phyloP scores from a whole-genome alignment of 2,113 vertebrate species.

The Sebastes fasciatus region DNA sequence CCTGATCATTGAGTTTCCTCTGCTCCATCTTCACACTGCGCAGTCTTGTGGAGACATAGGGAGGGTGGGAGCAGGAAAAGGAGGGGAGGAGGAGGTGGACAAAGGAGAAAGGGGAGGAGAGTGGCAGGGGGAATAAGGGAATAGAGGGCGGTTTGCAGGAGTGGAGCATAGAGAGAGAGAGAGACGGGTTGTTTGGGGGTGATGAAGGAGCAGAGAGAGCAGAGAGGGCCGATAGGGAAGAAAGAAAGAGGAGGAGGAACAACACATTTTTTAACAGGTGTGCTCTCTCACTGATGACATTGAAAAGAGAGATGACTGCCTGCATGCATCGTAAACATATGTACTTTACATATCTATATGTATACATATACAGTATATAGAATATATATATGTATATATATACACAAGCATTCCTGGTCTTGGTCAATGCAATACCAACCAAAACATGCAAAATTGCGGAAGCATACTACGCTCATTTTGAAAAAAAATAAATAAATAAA shows the following conservation, averaged over 20 bases:
- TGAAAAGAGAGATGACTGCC: slow-evolving; percentile 57
- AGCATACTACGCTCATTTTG: slow-evolving; percentile 72
- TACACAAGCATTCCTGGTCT: slow-evolving; percentile 75
- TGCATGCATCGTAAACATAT: slow-evolving; percentile 76
- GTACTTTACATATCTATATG: slow-evolving; percentile 46
- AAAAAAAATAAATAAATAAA: slow-evolving; percentile 24
- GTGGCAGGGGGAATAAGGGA: slow-evolving; percentile 16
- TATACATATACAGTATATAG: slow-evolving; percentile 58
- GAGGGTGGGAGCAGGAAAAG: slow-evolving; percentile 5
- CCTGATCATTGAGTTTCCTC: slow-evolving; percentile 92
- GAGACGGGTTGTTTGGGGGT: slow-evolving; percentile 39
- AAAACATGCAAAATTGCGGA: slow-evolving; percentile 81
- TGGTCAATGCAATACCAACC: slow-evolving; percentile 76
- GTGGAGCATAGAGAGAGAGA: slow-evolving; percentile 49
- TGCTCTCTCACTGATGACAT: slow-evolving; percentile 50
- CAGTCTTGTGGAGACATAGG: slow-evolving; percentile 85
- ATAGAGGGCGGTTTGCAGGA: slow-evolving; percentile 26
- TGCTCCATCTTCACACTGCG: slow-evolving; percentile 95
- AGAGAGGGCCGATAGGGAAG: slow-evolving; percentile 45
- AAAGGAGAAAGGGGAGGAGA: slow-evolving; percentile 9
- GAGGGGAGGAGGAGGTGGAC: slow-evolving; percentile 19
- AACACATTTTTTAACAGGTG: slow-evolving; percentile 66
- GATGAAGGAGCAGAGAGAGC: slow-evolving; percentile 59
- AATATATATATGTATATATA: slow-evolving; percentile 56
- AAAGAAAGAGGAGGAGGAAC: slow-evolving; percentile 30